These are phyloP conservation scores for Bombus pascuorum DNA, from an alignment of 1,140 invertebrate genomes.

Conservation along the genomic window DNA sequence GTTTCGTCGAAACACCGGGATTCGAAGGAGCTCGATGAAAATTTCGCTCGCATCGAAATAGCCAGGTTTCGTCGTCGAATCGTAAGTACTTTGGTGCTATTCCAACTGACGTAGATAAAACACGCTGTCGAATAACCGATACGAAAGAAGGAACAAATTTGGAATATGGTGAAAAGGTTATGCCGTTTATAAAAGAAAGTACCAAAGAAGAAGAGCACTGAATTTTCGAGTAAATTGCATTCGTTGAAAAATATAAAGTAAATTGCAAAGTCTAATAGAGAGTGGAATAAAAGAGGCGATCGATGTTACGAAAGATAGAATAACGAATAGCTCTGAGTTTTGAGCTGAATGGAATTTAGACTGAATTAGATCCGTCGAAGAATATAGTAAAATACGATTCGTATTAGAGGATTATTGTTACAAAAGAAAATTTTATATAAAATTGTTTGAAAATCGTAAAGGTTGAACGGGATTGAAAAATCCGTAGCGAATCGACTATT, in stretches of 20 bases:
- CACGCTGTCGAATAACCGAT: too few relatives aligned
- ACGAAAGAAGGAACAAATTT: not conserved
- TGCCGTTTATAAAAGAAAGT: not conserved
- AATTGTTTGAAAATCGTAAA: not conserved
- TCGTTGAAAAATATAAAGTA: too few relatives aligned
- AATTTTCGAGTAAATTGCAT: not conserved
- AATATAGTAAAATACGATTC: not conserved
- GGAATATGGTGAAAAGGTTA: too few relatives aligned
- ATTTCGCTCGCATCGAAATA: too few relatives aligned
- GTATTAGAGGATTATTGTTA: not conserved
- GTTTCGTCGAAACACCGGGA: not conserved
- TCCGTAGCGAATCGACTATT: not conserved
- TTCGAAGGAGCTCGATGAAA: not conserved
- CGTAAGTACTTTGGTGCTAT: too few relatives aligned
- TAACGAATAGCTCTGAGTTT: not conserved
- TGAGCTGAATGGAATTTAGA: not conserved
- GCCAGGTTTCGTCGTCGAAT: not conserved
- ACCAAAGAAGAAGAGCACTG: not conserved
- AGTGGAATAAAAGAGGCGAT: not conserved
- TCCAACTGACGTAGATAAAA: too few relatives aligned
- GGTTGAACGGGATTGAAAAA: not conserved
- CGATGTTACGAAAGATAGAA: not conserved
- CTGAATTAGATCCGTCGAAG: not conserved
- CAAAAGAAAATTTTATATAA: not conserved
- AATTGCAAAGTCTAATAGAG: too few relatives aligned